Conservation (phyloP, 2,888 invertebrate species). For the Nephrotoma guestfalica region DNA sequence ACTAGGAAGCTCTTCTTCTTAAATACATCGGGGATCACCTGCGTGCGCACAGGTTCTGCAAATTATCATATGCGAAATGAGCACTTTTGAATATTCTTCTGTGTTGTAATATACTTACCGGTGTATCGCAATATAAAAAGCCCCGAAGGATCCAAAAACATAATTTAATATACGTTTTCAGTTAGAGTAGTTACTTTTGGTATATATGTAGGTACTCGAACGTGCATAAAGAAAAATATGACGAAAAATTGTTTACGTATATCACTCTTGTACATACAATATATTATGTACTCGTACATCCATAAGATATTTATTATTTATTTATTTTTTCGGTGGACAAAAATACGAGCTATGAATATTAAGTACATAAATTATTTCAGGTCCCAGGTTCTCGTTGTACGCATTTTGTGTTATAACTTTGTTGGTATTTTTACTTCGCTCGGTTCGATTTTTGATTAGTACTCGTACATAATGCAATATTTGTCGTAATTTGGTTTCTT, state of each 20-base stretch:
- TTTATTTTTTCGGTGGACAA: neutral
- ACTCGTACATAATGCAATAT: neutral
- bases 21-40: neutral
- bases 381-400: neutral
- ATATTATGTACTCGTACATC: neutral
- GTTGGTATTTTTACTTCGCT: neutral
- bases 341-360: neutral
- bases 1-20: no score
- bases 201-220: neutral
- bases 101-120: neutral
- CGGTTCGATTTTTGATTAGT: neutral
- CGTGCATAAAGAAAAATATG: neutral
- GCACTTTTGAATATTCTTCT: neutral
- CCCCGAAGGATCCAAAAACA: neutral
- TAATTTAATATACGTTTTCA: neutral
- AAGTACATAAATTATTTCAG: neutral
- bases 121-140: neutral
- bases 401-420: neutral
- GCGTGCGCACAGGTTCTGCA: neutral
- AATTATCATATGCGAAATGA: neutral
- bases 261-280: neutral
- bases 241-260: neutral
- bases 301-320: neutral
- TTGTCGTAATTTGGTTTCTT: neutral
- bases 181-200: neutral